These are phyloP conservation scores for Cryptocheilus praepositus DNA, from an alignment of 2,888 invertebrate genomes.

Conservation along the genomic window DNA sequence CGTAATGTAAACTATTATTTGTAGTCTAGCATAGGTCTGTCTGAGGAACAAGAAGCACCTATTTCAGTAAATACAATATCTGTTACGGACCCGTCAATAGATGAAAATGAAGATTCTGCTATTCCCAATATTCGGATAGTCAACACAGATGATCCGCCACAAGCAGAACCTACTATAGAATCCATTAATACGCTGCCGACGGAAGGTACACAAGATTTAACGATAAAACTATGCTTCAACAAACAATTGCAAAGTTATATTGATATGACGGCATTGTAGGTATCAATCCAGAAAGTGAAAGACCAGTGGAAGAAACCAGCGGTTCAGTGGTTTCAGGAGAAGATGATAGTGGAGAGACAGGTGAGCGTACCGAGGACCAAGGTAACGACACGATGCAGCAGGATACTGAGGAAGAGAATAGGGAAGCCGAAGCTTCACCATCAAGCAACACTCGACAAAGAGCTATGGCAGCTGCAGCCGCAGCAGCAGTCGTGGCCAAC, in stretches of 20 bases:
- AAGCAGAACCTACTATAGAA: conserved; percentile 63
- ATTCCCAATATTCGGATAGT: conserved; percentile 61
- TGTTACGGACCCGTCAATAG: conserved; percentile 56
- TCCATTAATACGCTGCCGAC: conserved; percentile 61
- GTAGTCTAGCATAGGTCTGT: conserved; percentile 63
- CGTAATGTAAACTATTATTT: conserved; percentile 5
- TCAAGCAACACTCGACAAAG: conserved; percentile 78
- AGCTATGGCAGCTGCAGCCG: conserved; percentile 64
- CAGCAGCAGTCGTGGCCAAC: conserved; percentile 58
- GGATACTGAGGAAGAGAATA: conserved; percentile 81
- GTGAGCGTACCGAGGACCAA: conserved; percentile 63
- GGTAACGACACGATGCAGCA: conserved; percentile 74
- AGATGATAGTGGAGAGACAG: conserved; percentile 64
- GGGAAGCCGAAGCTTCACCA: conserved; percentile 87
- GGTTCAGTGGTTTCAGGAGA: conserved; percentile 58
- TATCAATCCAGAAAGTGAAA: conserved; percentile 81
- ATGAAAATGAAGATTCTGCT: conserved; percentile 60
- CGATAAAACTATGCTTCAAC: background rate
- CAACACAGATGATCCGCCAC: conserved; percentile 62
- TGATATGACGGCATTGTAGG: conserved; percentile 61
- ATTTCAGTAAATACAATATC: conserved; percentile 60
- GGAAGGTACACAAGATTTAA: conserved; percentile 56
- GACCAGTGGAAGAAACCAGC: conserved; percentile 72
- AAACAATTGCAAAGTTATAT: background rate
- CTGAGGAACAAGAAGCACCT: conserved; percentile 66